Evolutionary conservation across 2,797 vertebrate genomes (phyloP).

Genomic region (Urocyon cinereoargenteus): DNA sequence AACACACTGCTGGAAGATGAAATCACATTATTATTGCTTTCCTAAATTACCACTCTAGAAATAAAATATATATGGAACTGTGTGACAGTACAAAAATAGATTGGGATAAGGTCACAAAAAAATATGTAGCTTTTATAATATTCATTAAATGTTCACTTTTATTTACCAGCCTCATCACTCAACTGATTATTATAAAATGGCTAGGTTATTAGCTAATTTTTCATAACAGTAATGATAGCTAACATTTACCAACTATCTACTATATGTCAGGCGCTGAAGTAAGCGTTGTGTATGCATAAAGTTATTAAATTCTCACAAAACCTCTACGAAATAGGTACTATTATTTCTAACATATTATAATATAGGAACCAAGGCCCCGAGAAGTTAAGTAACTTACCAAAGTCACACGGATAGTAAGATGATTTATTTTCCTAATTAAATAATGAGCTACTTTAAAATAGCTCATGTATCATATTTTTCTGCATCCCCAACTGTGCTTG

Average conservation of each 20-base stretch:
- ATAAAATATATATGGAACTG: slow-evolving; percentile 16
- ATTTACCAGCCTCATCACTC: neutral
- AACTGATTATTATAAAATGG: slow-evolving; percentile 24
- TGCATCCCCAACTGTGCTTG: neutral
- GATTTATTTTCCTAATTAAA: slow-evolving; percentile 22
- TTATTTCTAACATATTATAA: slow-evolving; percentile 18
- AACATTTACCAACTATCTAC: slow-evolving; percentile 20
- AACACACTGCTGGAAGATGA: neutral
- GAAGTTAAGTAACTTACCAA: slow-evolving; percentile 20
- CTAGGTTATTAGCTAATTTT: slow-evolving; percentile 59
- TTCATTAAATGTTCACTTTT: slow-evolving; percentile 37
- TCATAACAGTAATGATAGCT: slow-evolving; percentile 9
- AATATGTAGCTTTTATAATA: slow-evolving; percentile 34
- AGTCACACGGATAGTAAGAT: neutral
- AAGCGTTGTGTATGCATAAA: neutral
- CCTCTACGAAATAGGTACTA: neutral
- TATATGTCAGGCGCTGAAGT: neutral
- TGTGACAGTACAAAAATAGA: slow-evolving; percentile 42
- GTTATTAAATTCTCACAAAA: slow-evolving; percentile 30
- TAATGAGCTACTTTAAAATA: neutral
- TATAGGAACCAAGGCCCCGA: neutral
- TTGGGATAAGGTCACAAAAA: neutral
- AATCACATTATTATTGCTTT: slow-evolving; percentile 18
- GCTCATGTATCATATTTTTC: neutral
- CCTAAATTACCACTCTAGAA: slow-evolving; percentile 59